Evolutionary conservation across 2,888 invertebrate species (phyloP).

Genomic region (Priocnemis perturbator): DNA sequence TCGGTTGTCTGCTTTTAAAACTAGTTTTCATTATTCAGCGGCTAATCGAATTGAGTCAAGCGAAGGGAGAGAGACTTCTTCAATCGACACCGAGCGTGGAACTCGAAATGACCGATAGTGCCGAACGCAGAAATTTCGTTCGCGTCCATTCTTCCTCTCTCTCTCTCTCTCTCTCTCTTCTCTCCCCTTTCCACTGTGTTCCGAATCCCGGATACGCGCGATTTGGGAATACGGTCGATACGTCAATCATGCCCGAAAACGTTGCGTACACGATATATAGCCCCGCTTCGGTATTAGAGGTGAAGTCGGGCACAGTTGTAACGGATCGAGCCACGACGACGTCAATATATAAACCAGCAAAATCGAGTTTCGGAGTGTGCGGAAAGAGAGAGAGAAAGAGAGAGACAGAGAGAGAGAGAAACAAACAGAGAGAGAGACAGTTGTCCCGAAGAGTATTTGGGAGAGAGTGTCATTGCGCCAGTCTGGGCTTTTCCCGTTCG

Average conservation of each 20-base stretch:
- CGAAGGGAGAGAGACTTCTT: too few species aligned
- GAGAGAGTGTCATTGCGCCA: conserved; percentile 3
- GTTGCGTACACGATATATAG: conserved; percentile 1
- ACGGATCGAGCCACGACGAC: conserved; percentile 20
- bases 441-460: conserved; percentile 2
- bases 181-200: conserved; percentile 15
- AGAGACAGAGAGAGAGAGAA: not conserved
- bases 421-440: not conserved
- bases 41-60: too few species aligned
- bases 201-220: conserved; percentile 24
- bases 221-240: conserved; percentile 18
- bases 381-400: not conserved
- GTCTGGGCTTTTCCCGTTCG: conserved; percentile 24
- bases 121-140: too few species aligned
- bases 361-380: not conserved
- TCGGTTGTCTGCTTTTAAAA: too few species aligned
- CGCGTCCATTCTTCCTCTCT: too few species aligned
- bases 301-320: conserved; percentile 35
- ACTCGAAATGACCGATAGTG: too few species aligned
- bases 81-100: too few species aligned
- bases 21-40: too few species aligned
- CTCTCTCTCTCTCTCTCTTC: not conserved
- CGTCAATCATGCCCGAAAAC: conserved; percentile 8
- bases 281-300: conserved; percentile 21
- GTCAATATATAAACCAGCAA: conserved; percentile 24